phyloP scores from a whole-genome alignment of 2,113 vertebrate species.

The Rafetus swinhoei region DNA sequence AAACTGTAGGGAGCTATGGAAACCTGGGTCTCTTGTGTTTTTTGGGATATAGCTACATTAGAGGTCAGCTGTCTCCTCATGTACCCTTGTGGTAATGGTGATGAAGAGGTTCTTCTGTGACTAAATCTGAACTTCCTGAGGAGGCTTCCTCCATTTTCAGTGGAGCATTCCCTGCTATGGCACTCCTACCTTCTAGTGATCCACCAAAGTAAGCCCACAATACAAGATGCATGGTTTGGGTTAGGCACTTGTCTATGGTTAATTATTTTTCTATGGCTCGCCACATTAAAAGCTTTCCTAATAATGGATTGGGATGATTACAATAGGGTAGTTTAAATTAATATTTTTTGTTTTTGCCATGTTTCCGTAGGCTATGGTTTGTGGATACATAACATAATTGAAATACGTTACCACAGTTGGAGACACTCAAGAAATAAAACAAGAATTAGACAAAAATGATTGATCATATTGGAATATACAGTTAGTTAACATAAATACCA shows the following conservation, averaged over 20 bases:
- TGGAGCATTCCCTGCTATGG: not conserved
- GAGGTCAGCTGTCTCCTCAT: not conserved
- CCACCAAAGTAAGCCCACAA: not conserved
- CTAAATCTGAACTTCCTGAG: rapidly evolving
- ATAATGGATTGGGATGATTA: not conserved
- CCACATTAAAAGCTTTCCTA: not conserved
- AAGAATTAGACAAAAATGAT: slow-evolving; percentile 26
- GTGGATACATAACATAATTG: slow-evolving; percentile 45
- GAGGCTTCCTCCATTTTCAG: not conserved
- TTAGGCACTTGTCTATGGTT: not conserved
- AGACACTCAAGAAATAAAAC: slow-evolving; percentile 27
- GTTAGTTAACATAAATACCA: slow-evolving; percentile 9
- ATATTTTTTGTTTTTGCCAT: slow-evolving; percentile 61
- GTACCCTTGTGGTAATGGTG: not conserved
- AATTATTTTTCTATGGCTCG: not conserved
- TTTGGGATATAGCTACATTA: not conserved
- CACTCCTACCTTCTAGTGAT: not conserved
- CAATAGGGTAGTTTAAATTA: slow-evolving; percentile 32
- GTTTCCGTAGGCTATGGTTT: slow-evolving; percentile 32
- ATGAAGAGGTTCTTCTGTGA: not conserved
- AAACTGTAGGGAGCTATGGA: not conserved
- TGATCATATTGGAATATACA: slow-evolving; percentile 23
- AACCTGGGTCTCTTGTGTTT: not conserved
- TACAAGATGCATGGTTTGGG: not conserved
- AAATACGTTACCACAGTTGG: slow-evolving; percentile 59